phyloP scores from a whole-genome alignment of 2,888 invertebrate species.

The Trachelus troglodyta region DNA sequence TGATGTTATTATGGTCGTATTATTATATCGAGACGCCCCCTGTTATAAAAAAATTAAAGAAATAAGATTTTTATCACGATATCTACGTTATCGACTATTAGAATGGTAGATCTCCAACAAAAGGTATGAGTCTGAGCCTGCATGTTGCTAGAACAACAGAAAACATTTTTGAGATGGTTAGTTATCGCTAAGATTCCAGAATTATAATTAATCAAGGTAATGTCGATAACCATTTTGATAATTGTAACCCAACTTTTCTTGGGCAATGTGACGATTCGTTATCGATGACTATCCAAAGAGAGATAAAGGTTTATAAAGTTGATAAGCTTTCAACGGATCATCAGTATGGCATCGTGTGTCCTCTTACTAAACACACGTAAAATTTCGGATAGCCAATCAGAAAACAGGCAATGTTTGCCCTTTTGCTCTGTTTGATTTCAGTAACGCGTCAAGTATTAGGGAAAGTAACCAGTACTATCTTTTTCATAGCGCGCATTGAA shows the following conservation, averaged over 20 bases:
- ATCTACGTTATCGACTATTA: not conserved
- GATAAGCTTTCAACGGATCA: not conserved
- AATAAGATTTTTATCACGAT: no score
- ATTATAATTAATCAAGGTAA: not conserved
- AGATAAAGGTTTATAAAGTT: constrained; percentile 3
- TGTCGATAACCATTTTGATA: not conserved
- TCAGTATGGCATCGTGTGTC: not conserved
- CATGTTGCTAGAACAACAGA: no score
- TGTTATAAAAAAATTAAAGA: not conserved
- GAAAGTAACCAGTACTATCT: constrained; percentile 3
- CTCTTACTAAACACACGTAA: not conserved
- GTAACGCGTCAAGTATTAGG: constrained; percentile 17
- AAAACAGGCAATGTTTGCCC: constrained; percentile 16
- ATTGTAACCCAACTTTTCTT: not conserved
- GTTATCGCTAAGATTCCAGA: not conserved
- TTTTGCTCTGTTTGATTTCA: constrained; percentile 14
- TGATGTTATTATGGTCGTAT: not conserved
- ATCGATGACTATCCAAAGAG: not conserved
- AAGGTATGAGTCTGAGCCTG: not conserved
- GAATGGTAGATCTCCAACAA: not conserved
- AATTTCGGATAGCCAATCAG: not conserved
- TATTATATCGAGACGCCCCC: not conserved
- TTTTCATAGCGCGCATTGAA: not conserved
- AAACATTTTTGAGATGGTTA: no score
- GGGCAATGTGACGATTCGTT: not conserved